Conservation (phyloP, 2,888 invertebrate species). For the Choristoneura rosaceana region DNA sequence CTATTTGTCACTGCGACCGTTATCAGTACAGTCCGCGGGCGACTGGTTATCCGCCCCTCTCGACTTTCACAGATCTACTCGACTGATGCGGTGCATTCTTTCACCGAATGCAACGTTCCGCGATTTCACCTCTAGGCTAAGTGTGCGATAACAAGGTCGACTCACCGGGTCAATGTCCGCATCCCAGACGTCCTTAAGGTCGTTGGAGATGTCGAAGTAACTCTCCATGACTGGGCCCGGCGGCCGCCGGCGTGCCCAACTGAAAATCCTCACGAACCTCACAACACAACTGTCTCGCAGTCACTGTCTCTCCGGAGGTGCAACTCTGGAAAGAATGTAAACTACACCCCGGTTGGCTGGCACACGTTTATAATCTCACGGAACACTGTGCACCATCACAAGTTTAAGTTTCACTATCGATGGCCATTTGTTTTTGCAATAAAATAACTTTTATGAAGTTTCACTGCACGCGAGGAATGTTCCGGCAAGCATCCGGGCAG, state of each 20-base stretch:
- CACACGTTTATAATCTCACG: conserved; percentile 59
- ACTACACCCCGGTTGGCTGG: conserved; percentile 59
- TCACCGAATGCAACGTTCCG: conserved; percentile 29
- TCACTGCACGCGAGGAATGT: conserved; percentile 69
- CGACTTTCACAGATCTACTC: conserved; percentile 36
- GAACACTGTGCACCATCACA: conserved; percentile 75
- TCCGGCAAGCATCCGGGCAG: conserved; percentile 49
- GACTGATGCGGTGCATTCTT: conserved; percentile 24
- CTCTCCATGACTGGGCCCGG: conserved; percentile 87
- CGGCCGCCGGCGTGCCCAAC: conserved; percentile 68
- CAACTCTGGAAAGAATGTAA: conserved; percentile 64
- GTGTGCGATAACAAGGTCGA: conserved; percentile 67
- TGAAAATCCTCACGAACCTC: conserved; percentile 67
- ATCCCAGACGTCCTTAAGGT: conserved; percentile 93
- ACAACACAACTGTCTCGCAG: conserved; percentile 71
- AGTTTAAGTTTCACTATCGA: conserved; percentile 78
- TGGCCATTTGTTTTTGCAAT: conserved; percentile 78
- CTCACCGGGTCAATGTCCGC: conserved; percentile 94
- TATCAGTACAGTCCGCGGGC: conserved; percentile 47
- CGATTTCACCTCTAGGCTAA: conserved; percentile 57
- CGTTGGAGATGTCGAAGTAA: conserved; percentile 90
- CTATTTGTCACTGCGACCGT: conserved; percentile 47
- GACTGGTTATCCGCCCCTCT: conserved; percentile 24
- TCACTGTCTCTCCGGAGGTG: conserved; percentile 65
- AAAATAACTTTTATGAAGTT: conserved; percentile 72